Base-by-base conservation (phyloP, 64 coral and sea anemone species). In the Pocillopora verrucosa region DNA sequence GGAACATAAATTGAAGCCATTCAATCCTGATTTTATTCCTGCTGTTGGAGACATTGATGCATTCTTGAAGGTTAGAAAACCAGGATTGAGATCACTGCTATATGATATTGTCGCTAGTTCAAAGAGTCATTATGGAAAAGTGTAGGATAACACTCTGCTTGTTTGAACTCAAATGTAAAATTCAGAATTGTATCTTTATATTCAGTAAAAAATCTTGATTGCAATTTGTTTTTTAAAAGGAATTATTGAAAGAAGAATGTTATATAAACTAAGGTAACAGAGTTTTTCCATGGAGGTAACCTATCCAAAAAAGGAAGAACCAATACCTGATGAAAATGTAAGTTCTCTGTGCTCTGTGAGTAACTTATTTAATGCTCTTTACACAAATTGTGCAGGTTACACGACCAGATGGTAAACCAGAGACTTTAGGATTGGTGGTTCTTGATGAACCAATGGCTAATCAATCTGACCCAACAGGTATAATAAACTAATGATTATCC, bases 41-140 rank as follows among this genome's bases (percentile, higher is more conserved):
- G 92, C 97, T 74, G 96, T 98, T 73, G 96, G 96, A 58, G 96
- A 98, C 38, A 98, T 98, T 92, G 96, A 98, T 92, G 96, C 96
- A 22, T 98, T 98, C 73, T 80, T 98, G 17, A 98, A 99, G 97
- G 97, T 95, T 57, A 11, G 57, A n/a, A 45, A 2, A 14, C 65
- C 10, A 69, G 58, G 16, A 56, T 80, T 30, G 56, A 25, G 63
- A 30, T 56, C 16, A 86, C 60, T 57, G 30, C 16, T 69, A 17
- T 16, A 26, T 26, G 20, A 37, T 3, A 4, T 4, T 51, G 41
- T 51, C 41, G 3, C 41, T 51, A 51, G 41, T 51, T 51, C 41
- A 51, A 51, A 7, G 41, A 51, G 7, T 51, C 7, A 51, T 51
- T 4, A 4, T 4, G 7, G 7, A 51, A 51, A 3, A 51, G 41